Conservation (phyloP, 2,797 vertebrate species). For the Astyanax mexicanus region DNA sequence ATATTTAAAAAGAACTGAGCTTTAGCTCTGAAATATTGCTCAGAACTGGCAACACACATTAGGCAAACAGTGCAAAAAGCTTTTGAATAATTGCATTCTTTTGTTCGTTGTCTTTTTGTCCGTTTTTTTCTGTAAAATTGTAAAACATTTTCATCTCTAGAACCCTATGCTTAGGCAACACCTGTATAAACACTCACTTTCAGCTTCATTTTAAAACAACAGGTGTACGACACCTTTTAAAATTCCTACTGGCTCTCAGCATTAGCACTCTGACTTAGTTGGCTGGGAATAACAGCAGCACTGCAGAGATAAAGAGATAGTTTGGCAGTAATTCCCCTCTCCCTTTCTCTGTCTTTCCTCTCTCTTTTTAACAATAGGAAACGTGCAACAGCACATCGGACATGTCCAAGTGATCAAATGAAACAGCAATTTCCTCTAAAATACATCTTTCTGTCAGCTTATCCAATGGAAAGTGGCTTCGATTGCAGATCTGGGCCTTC, state of each 20-base stretch:
- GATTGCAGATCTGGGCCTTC: neutral
- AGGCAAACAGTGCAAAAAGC: neutral
- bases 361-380: constrained; percentile 17
- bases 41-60: neutral
- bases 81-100: neutral
- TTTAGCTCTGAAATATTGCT: too few relatives aligned
- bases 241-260: neutral
- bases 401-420: constrained; percentile 28
- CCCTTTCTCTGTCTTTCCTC: too few relatives aligned
- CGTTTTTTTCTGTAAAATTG: neutral
- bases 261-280: constrained; percentile 13
- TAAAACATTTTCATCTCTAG: neutral
- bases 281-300: constrained; percentile 3
- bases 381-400: constrained; percentile 24
- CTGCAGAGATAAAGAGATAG: neutral
- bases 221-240: constrained; percentile 35
- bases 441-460: constrained; percentile 14
- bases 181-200: constrained; percentile 39
- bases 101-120: neutral
- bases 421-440: constrained; percentile 30
- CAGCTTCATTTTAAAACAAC: constrained; percentile 26
- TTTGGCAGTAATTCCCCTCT: neutral
- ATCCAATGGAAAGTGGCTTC: constrained; percentile 28
- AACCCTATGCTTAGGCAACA: neutral
- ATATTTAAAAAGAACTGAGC: too few relatives aligned